Conservation (phyloP, 2,797 vertebrate genomes). For the Sternarchorhynchus goeldii region DNA sequence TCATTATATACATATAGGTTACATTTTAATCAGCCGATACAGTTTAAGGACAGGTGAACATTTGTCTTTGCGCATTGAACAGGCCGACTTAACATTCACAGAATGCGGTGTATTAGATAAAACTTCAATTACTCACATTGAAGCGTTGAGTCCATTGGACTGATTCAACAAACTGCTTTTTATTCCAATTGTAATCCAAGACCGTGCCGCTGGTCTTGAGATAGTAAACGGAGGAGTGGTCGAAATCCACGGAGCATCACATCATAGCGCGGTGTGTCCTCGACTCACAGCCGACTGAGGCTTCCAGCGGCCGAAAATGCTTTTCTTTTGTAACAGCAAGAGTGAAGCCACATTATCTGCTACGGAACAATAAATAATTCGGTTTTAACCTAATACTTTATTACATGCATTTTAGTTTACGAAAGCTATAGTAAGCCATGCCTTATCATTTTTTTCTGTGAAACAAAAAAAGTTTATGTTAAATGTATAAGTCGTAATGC, state of each 20-base stretch:
- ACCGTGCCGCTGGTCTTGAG: conserved; percentile 43
- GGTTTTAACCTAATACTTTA: background rate
- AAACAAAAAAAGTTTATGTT: conserved; percentile 41
- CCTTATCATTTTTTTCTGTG: conserved; percentile 17
- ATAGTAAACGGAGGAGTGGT: conserved; percentile 34
- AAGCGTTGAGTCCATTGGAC: conserved; percentile 83
- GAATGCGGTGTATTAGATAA: background rate
- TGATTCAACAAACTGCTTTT: conserved; percentile 51
- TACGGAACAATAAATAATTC: background rate
- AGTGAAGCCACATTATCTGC: conserved; percentile 52
- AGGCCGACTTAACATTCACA: conserved; percentile 9
- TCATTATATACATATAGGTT: background rate
- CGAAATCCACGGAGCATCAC: conserved; percentile 54
- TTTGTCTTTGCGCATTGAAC: background rate
- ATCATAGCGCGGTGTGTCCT: conserved; percentile 50
- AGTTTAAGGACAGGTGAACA: conserved; percentile 14
- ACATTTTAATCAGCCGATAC: background rate
- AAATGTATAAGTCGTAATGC: conserved; percentile 31
- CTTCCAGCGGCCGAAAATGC: conserved; percentile 34
- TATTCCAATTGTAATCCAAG: conserved; percentile 65
- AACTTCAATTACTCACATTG: conserved; percentile 78
- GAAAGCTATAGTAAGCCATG: conserved; percentile 9
- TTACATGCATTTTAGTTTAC: conserved; percentile 10
- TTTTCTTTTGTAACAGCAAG: conserved; percentile 46
- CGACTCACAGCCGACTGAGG: conserved; percentile 17